Conservation (phyloP, 2,797 vertebrate genomes). For the Myiothlypis chrysogaster region DNA sequence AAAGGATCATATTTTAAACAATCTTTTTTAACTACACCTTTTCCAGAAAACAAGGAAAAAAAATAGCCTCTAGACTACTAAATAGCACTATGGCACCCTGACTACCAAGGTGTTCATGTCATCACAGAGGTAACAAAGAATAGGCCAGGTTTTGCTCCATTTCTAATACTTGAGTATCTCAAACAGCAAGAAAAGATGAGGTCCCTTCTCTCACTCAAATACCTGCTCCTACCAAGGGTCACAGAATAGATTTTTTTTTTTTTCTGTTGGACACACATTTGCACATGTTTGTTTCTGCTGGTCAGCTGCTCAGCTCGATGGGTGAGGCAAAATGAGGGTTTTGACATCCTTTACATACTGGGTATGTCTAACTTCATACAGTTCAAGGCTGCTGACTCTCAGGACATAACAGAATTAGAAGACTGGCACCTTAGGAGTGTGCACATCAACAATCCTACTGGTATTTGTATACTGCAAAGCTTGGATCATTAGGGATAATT, state of each 20-base stretch:
- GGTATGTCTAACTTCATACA: rapidly evolving
- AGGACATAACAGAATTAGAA: not conserved
- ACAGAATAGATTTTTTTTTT: rapidly evolving
- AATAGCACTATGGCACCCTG: not conserved
- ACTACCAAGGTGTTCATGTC: not conserved
- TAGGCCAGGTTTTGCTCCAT: not conserved
- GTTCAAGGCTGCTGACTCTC: not conserved
- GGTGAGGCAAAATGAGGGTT: rapidly evolving
- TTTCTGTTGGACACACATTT: not conserved
- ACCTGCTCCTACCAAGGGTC: not conserved
- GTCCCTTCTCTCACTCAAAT: not conserved
- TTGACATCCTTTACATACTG: not conserved
- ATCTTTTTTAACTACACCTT: not conserved
- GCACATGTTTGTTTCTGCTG: not conserved
- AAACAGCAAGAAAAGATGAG: not conserved
- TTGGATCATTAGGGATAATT: not conserved
- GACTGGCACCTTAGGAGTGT: not conserved
- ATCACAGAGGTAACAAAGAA: not conserved
- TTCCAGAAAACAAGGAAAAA: not conserved
- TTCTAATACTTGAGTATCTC: not conserved
- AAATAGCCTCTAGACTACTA: not conserved
- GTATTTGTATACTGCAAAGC: not conserved
- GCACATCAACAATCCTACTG: not conserved
- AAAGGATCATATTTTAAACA: not conserved
- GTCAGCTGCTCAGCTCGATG: not conserved